Conservation (phyloP, 2,888 invertebrate species). For the Falcaria lacertinaria region DNA sequence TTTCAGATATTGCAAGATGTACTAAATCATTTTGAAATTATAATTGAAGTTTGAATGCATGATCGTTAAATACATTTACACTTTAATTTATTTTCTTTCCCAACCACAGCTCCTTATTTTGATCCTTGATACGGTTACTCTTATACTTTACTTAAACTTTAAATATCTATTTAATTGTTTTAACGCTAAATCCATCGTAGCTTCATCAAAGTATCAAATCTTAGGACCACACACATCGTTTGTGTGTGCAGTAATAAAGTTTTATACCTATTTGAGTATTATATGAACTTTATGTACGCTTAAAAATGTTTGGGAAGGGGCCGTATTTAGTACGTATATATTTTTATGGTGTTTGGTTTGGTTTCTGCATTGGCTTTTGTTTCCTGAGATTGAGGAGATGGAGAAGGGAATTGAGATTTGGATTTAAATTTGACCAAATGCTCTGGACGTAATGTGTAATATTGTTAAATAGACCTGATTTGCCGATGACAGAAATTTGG, state of each 20-base stretch:
- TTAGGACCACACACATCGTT: constrained; percentile 1
- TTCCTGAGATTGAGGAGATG: neutral
- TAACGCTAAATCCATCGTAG: neutral
- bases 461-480: too few relatives aligned
- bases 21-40: too few relatives aligned
- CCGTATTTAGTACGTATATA: neutral
- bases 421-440: too few relatives aligned
- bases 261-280: neutral
- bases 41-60: too few relatives aligned
- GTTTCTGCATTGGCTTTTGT: neutral
- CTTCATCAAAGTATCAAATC: neutral
- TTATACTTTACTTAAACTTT: neutral
- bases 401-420: too few relatives aligned
- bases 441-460: too few relatives aligned
- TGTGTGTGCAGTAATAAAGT: neutral
- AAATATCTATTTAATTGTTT: neutral
- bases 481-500: too few relatives aligned
- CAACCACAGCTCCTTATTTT: too few relatives aligned
- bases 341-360: neutral
- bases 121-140: too few relatives aligned
- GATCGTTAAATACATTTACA: too few relatives aligned
- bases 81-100: too few relatives aligned
- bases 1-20: too few relatives aligned
- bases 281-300: neutral
- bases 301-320: neutral